Base-by-base conservation (phyloP, 1,140 invertebrate genomes). In the Phenacoccus solenopsis region DNA sequence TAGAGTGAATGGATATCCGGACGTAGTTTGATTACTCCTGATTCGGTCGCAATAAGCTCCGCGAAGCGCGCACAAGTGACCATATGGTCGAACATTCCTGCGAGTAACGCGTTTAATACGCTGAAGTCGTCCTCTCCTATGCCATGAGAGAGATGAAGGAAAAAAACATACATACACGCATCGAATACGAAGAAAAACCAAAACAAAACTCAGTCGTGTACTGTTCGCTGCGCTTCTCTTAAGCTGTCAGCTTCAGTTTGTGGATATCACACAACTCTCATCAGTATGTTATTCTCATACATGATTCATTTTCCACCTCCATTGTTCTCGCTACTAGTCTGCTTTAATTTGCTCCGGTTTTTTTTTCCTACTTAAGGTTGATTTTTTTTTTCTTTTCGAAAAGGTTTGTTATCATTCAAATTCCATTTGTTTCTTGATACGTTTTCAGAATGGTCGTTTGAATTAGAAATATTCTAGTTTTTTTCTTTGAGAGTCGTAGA, bases 251-350 rank as follows among this genome's bases (percentile, higher is more conserved):
- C 25, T 64, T 64, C 20, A 64, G 59, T 64, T 64, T 64, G 59
- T 64, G 2, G 59, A 64, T 64, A 64, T 64, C 59, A 64, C 59
- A 64, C 59, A 64, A 64, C 59, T 64, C 59, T 64, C 59, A 64
- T 64, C 59, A 64, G 59, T 64, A 64, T 27, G 59, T 64, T 64
- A 64, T 64, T 64, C 59, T 64, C 59, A 64, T 64, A 64, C 59
- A 64, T 64, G 59, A 64, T 64, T 64, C 59, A 64, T 64, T 64
- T 64, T 64, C 59, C 59, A 64, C 59, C 59, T 64, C 59, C 59
- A 64, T 64, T 64, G 59, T 64, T 64, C 59, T 64, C 25, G 25
- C 59, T 64, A 25, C 59, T 64, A 22, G 59, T 64, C 25, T 27
- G 59, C 59, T 64, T 64, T 64, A 64, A 64, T 64, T 64, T 64